These are phyloP conservation scores for Hyppa rectilinea DNA, from an alignment of 2,888 invertebrate genomes.

Conservation along the genomic window DNA sequence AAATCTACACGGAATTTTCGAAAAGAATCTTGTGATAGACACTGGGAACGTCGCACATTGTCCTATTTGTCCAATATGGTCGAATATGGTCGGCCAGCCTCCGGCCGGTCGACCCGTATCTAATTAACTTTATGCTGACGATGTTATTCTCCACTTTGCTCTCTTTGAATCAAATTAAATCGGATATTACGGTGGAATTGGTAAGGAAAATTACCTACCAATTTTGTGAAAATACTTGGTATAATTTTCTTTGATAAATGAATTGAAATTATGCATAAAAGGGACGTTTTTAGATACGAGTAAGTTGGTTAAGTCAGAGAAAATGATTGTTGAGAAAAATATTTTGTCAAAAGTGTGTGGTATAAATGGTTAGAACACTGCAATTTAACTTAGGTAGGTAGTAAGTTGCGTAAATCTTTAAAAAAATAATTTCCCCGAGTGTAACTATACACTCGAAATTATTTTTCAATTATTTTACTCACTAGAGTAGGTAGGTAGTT, in stretches of 20 bases:
- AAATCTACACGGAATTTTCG: constrained; percentile 18
- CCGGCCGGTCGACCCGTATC: constrained; percentile 69
- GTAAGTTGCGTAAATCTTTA: not conserved
- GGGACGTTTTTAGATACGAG: rapidly evolving
- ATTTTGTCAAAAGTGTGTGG: too few species aligned
- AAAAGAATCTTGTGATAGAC: constrained; percentile 38
- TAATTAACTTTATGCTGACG: constrained; percentile 81
- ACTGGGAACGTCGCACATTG: constrained; percentile 24
- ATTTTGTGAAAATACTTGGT: constrained; percentile 1
- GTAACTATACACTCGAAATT: too few species aligned
- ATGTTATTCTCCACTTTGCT: constrained; percentile 53
- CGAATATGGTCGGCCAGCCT: constrained; percentile 43
- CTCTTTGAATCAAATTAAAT: constrained; percentile 53
- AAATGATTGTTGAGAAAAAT: too few species aligned
- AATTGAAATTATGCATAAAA: not conserved
- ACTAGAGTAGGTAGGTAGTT: too few species aligned
- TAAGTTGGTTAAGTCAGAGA: not conserved
- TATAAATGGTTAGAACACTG: not conserved
- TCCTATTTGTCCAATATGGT: constrained; percentile 59
- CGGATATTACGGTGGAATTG: not conserved
- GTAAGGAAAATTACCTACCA: constrained; percentile 11
- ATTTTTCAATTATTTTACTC: too few species aligned
- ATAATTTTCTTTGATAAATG: not conserved
- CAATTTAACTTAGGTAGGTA: not conserved
- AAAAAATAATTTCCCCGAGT: not conserved